Evolutionary conservation across 2,797 vertebrate species (phyloP).

Genomic region (Epinephelus malabaricus): DNA sequence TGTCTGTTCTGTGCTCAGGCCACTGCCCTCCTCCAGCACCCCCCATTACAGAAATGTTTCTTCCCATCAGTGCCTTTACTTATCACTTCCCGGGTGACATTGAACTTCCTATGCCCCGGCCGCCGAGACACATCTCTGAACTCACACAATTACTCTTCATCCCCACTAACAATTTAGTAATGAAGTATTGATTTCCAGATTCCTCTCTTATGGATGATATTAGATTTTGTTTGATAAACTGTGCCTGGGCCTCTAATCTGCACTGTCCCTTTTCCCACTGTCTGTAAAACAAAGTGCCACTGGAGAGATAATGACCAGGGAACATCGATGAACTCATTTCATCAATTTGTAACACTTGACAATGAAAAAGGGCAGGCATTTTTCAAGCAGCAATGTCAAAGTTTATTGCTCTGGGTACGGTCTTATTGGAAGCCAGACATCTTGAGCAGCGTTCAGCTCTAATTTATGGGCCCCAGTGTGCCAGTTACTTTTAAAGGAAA

Average conservation of each 20-base stretch:
- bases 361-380: conserved; percentile 91
- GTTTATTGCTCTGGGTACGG: conserved; percentile 91
- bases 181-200: conserved; percentile 99
- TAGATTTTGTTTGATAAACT: conserved; percentile 99
- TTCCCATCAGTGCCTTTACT: conserved; percentile 88
- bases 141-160: conserved; percentile 95
- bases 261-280: conserved; percentile 89
- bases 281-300: conserved; percentile 98
- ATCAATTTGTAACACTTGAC: conserved; percentile 98
- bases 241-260: conserved; percentile 91
- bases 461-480: conserved; percentile 97
- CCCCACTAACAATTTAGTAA: conserved; percentile 99
- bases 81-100: conserved; percentile 89
- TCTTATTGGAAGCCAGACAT: conserved; percentile 92
- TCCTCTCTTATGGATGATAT: conserved; percentile 97
- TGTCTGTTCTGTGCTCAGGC: conserved; percentile 80
- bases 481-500: conserved; percentile 98
- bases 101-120: conserved; percentile 92
- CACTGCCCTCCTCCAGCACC: conserved; percentile 71
- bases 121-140: conserved; percentile 91
- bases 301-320: conserved; percentile 96
- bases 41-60: conserved; percentile 87
- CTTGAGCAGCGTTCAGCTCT: conserved; percentile 92
- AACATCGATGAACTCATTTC: conserved; percentile 96
- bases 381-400: conserved; percentile 95